phyloP scores from a whole-genome alignment of 2,888 invertebrate genomes.

The Myathropa florea region DNA sequence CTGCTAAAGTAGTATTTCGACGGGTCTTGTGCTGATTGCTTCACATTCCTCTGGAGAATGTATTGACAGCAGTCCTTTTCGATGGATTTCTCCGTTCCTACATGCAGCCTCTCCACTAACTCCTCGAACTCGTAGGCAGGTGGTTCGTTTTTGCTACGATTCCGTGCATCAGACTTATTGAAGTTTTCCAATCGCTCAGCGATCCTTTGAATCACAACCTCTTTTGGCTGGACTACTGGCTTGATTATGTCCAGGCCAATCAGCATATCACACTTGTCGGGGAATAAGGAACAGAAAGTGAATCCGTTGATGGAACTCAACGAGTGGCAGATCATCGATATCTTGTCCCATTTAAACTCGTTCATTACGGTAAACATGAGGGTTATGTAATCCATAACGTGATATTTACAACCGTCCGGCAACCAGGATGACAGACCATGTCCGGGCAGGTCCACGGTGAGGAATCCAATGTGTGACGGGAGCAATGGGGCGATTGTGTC shows the following conservation, averaged over 20 bases:
- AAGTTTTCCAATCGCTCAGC: conserved; percentile 80
- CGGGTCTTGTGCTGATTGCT: conserved; percentile 82
- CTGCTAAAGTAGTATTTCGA: conserved; percentile 85
- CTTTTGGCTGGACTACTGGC: conserved; percentile 73
- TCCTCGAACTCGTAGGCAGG: conserved; percentile 85
- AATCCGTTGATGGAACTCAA: conserved; percentile 85
- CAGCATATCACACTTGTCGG: conserved; percentile 81
- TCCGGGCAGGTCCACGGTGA: conserved; percentile 87
- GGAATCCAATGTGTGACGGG: conserved; percentile 80
- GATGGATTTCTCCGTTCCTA: conserved; percentile 83
- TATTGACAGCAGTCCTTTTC: conserved; percentile 82
- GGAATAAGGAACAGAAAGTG: conserved; percentile 84
- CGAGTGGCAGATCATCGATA: conserved; percentile 86
- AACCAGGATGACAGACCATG: conserved; percentile 87
- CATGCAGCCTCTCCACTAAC: conserved; percentile 82
- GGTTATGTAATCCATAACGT: conserved; percentile 79
- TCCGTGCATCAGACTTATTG: conserved; percentile 79
- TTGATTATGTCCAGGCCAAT: conserved; percentile 78
- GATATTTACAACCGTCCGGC: conserved; percentile 83
- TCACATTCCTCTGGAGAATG: conserved; percentile 83
- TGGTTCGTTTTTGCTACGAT: conserved; percentile 81
- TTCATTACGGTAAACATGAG: conserved; percentile 83
- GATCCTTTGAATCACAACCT: conserved; percentile 74
- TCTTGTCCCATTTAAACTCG: conserved; percentile 86
- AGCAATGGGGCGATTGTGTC: conserved; percentile 86